Conservation (phyloP, 2,888 invertebrate genomes). For the Zootermopsis nevadensis region DNA sequence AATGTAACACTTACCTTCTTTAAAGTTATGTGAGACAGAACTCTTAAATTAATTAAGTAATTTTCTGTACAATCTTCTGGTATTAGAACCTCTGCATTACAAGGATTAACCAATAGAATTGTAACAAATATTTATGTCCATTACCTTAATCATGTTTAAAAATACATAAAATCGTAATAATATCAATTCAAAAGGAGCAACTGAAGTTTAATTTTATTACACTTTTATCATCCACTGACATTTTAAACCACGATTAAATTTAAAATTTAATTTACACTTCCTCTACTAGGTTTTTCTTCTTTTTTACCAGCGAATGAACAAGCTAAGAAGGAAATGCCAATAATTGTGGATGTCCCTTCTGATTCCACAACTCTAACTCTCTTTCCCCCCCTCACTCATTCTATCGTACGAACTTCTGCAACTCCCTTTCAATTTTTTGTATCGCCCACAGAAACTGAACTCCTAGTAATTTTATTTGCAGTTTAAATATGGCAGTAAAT, state of each 20-base stretch:
- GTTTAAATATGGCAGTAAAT: constrained; percentile 39
- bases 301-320: constrained; percentile 31
- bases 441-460: constrained; percentile 28
- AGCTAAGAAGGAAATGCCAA: constrained; percentile 49
- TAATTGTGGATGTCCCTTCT: constrained; percentile 48
- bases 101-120: neutral
- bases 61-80: neutral
- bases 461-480: constrained; percentile 38
- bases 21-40: too few species aligned
- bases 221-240: constrained; percentile 38
- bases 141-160: neutral
- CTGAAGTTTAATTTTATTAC: constrained; percentile 45
- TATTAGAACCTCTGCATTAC: neutral
- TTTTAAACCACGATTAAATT: constrained; percentile 53
- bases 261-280: constrained; percentile 52
- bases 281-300: constrained; percentile 18
- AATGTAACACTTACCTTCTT: too few species aligned
- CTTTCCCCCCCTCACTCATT: constrained; percentile 29
- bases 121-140: neutral
- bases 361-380: constrained; percentile 44
- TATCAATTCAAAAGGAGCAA: constrained; percentile 45
- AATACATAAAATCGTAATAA: constrained; percentile 42
- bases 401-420: neutral
- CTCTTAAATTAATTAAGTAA: too few species aligned
- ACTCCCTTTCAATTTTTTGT: constrained; percentile 26